Percentiles rank a stretch among this genome's conserved stretches.
These are phyloP conservation scores for Etheostoma perlongum DNA, from an alignment of 2,797 vertebrate species.

Conservation along the genomic window DNA sequence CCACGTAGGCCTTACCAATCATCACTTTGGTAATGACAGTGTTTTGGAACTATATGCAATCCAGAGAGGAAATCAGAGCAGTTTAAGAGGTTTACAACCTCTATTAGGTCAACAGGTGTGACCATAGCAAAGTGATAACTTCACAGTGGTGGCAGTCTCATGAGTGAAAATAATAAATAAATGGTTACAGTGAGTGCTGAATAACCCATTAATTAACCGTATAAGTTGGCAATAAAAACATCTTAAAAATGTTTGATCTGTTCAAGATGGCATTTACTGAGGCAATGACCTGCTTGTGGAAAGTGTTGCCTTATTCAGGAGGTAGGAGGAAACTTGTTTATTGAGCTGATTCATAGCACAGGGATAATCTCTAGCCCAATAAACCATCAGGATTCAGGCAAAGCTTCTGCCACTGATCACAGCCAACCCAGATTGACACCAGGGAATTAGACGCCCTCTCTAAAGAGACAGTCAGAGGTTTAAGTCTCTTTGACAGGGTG, in stretches of 20 bases:
- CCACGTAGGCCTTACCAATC: slow-evolving; percentile 26
- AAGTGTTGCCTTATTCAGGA: slow-evolving; percentile 43
- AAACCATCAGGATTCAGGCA: slow-evolving; percentile 69
- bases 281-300: slow-evolving; percentile 52
- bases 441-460: slow-evolving; percentile 68
- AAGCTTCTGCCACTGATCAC: slow-evolving; percentile 67
- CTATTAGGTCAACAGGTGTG: slow-evolving; percentile 43
- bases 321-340: slow-evolving; percentile 67
- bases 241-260: slow-evolving; percentile 40
- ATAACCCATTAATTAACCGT: slow-evolving; percentile 49
- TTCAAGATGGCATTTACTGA: slow-evolving; percentile 55
- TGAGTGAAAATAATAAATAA: slow-evolving; percentile 28
- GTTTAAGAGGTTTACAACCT: slow-evolving; percentile 43
- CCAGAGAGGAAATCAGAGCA: slow-evolving; percentile 22
- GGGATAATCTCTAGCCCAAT: slow-evolving; percentile 73
- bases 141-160: slow-evolving; percentile 24
- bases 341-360: slow-evolving; percentile 74
- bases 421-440: slow-evolving; percentile 70
- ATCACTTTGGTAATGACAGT: slow-evolving; percentile 31
- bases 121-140: slow-evolving; percentile 35
- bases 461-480: slow-evolving; percentile 54
- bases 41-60: slow-evolving; percentile 45
- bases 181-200: slow-evolving; percentile 15
- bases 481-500: slow-evolving; percentile 69
- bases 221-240: slow-evolving; percentile 35